A percentile compares a stretch with the other conserved stretches of the same genome.
These are phyloP conservation scores for Zeus faber DNA, from an alignment of 2,113 vertebrate genomes.

Conservation along the genomic window DNA sequence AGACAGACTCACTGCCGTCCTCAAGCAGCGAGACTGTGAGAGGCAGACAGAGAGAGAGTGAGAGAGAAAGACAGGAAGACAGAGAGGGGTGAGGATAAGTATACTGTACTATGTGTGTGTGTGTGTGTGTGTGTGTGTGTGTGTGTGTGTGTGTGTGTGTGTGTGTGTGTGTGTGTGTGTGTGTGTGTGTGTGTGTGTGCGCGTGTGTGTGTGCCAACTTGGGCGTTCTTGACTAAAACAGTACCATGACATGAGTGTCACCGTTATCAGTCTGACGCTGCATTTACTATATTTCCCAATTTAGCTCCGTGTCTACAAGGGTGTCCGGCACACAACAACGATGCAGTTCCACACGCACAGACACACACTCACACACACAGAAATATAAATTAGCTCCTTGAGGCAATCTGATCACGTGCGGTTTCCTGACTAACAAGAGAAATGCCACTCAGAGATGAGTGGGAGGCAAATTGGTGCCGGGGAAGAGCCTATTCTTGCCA, in stretches of 20 bases:
- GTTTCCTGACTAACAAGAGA: conserved; percentile 26
- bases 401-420: conserved; percentile 19
- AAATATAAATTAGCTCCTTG: too few relatives aligned
- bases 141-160: too few relatives aligned
- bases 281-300: background rate
- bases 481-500: conserved; percentile 13
- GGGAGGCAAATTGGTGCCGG: conserved; percentile 19
- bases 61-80: too few relatives aligned
- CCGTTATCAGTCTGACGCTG: background rate
- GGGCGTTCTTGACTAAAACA: background rate
- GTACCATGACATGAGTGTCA: background rate
- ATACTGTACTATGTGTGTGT: too few relatives aligned
- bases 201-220: background rate
- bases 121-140: too few relatives aligned
- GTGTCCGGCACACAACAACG: conserved; percentile 8
- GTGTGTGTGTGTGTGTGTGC: conserved; percentile 6
- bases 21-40: background rate
- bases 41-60: background rate
- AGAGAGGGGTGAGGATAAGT: too few relatives aligned
- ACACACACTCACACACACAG: conserved; percentile 20
- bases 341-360: background rate
- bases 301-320: conserved; percentile 2
- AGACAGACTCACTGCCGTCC: background rate
- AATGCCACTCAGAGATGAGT: conserved; percentile 18
- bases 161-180: conserved; percentile 1